Percentiles rank a stretch among this genome's conserved stretches.
phyloP scores from a whole-genome alignment of 2,113 vertebrate species.

The Trochalopteron elliotii region DNA sequence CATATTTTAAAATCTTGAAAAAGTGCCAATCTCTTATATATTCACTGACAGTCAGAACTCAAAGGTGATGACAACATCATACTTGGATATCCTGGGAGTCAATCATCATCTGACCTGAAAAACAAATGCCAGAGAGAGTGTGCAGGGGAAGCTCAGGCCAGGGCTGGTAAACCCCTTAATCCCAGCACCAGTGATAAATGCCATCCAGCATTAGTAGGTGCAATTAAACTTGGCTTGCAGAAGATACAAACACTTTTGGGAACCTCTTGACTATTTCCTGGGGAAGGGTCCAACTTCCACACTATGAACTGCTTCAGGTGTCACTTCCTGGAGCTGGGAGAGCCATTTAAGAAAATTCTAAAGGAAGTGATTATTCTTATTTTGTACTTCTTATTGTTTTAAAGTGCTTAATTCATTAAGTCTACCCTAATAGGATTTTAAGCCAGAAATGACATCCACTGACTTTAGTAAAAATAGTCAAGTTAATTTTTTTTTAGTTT shows the following conservation, averaged over 20 bases:
- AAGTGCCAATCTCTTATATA: background rate
- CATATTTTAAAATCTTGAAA: background rate
- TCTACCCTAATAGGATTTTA: background rate
- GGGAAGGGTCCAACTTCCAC: background rate
- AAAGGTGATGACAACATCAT: background rate
- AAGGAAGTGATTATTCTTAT: background rate
- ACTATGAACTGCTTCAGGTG: background rate
- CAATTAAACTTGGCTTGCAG: background rate
- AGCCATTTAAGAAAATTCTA: background rate
- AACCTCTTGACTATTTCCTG: slow-evolving; percentile 25
- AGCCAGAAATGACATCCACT: background rate
- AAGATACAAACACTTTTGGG: background rate
- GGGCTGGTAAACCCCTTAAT: background rate
- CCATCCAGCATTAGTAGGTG: background rate
- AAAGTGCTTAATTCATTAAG: background rate
- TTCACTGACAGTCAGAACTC: background rate
- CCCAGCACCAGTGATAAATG: background rate
- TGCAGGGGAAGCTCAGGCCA: background rate
- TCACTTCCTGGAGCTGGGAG: background rate
- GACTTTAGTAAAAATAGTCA: background rate
- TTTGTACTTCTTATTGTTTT: background rate
- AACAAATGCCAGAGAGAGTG: background rate
- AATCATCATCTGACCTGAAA: background rate
- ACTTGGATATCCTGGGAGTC: background rate
- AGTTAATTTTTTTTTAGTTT: background rate